Evolutionary conservation across 2,797 vertebrate species (phyloP).

Genomic region (Nasua narica): DNA sequence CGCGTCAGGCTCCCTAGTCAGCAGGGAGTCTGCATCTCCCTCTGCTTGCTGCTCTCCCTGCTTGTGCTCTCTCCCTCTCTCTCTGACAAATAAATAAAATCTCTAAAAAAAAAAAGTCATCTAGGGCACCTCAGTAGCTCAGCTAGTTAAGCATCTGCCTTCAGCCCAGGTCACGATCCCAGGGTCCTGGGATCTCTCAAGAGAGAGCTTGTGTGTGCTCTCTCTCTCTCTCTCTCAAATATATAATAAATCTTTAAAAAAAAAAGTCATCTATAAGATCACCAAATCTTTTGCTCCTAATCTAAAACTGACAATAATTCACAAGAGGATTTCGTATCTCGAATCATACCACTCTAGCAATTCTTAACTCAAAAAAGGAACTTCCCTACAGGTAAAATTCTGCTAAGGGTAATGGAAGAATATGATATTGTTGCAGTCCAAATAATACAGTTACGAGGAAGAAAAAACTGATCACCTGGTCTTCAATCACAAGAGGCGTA

Average conservation of each 20-base stretch:
- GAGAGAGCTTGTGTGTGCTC: too few relatives aligned
- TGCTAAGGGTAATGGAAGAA: background rate
- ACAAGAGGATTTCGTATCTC: background rate
- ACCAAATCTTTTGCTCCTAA: background rate
- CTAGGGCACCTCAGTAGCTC: too few relatives aligned
- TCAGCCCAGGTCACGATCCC: too few relatives aligned
- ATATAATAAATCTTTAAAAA: background rate
- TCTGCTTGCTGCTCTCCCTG: too few relatives aligned
- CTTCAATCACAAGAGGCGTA: background rate
- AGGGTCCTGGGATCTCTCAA: too few relatives aligned
- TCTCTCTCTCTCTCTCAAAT: too few relatives aligned
- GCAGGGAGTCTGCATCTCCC: too few relatives aligned
- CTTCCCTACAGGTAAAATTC: background rate
- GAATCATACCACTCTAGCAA: background rate
- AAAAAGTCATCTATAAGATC: background rate
- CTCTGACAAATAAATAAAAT: too few relatives aligned
- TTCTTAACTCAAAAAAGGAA: background rate
- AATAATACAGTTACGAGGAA: slow-evolving; percentile 12
- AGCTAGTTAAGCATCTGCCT: too few relatives aligned
- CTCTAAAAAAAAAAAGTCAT: too few relatives aligned
- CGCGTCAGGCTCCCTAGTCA: too few relatives aligned
- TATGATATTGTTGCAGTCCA: background rate
- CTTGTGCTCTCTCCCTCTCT: too few relatives aligned
- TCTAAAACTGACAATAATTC: background rate
- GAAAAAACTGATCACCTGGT: background rate